These are phyloP conservation scores for Papilio elwesi DNA, from an alignment of 2,888 invertebrate genomes.

Conservation along the genomic window DNA sequence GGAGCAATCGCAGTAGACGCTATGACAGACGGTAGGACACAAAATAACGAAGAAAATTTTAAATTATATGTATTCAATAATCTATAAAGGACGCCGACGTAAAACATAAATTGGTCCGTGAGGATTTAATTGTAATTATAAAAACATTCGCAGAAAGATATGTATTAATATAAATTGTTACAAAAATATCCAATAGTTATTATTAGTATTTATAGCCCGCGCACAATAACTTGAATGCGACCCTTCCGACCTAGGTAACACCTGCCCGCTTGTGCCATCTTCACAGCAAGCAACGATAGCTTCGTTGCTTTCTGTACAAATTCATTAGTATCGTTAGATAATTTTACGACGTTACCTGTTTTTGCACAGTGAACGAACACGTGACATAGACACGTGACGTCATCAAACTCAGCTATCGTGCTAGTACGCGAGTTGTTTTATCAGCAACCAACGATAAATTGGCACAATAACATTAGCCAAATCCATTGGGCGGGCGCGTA, in stretches of 20 bases:
- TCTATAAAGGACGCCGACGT: not conserved
- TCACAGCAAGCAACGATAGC: no score
- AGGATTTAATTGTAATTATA: slow-evolving; percentile 6
- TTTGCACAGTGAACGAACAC: no score
- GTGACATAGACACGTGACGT: not conserved
- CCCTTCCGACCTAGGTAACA: no score
- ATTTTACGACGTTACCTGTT: not conserved
- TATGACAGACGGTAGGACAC: no score
- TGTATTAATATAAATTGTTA: slow-evolving; percentile 17
- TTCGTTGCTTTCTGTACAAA: no score
- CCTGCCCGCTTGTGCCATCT: no score
- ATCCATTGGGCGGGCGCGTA: not conserved
- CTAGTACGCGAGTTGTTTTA: not conserved
- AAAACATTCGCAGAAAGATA: slow-evolving; percentile 31
- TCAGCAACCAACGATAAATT: not conserved
- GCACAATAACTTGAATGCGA: slow-evolving; percentile 6
- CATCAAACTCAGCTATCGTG: not conserved
- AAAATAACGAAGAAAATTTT: no score
- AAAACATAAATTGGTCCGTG: slow-evolving; percentile 31
- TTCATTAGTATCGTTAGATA: no score
- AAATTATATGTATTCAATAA: not conserved
- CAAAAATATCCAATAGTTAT: slow-evolving; percentile 17
- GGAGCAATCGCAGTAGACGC: no score
- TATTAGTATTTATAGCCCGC: not conserved
- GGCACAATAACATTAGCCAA: not conserved